A percentile compares a stretch with the other conserved stretches of the same genome.
Conservation (phyloP, 2,888 invertebrate species). For the Ischnura elegans region DNA sequence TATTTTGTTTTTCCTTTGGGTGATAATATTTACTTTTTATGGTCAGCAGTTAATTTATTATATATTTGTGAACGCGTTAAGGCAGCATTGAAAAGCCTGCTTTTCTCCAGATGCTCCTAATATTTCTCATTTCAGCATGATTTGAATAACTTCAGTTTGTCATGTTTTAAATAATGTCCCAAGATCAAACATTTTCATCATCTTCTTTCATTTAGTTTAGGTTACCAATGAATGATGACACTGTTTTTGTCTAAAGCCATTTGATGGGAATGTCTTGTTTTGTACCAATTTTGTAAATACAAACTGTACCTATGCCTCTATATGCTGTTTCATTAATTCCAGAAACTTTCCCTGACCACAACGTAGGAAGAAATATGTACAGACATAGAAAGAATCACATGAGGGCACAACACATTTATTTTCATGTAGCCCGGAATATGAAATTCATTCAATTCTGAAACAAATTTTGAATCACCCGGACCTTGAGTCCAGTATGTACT, state of each 20-base stretch:
- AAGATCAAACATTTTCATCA: slow-evolving; percentile 49
- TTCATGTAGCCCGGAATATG: too few relatives aligned
- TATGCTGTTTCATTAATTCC: background rate
- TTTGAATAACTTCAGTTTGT: slow-evolving; percentile 22
- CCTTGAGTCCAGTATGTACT: too few relatives aligned
- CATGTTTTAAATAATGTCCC: background rate
- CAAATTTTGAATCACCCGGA: too few relatives aligned
- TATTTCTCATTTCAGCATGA: slow-evolving; percentile 23
- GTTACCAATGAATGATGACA: slow-evolving; percentile 16
- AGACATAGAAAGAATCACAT: too few relatives aligned
- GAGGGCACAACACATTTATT: too few relatives aligned
- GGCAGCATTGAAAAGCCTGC: slow-evolving; percentile 20
- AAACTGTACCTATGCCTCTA: slow-evolving; percentile 56
- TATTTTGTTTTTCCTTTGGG: slow-evolving; percentile 46
- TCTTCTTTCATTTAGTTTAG: slow-evolving; percentile 65
- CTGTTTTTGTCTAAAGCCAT: slow-evolving; percentile 44
- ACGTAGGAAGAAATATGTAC: too few relatives aligned
- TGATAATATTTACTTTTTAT: slow-evolving; percentile 50
- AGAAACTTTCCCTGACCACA: too few relatives aligned
- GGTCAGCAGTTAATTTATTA: slow-evolving; percentile 44
- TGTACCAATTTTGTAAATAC: slow-evolving; percentile 67
- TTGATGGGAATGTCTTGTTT: slow-evolving; percentile 65
- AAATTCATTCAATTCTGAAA: too few relatives aligned
- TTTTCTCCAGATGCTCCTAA: background rate
- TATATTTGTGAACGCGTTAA: slow-evolving; percentile 30